phyloP scores from a whole-genome alignment of 2,797 vertebrate genomes.

The Aulostomus chinensis region DNA sequence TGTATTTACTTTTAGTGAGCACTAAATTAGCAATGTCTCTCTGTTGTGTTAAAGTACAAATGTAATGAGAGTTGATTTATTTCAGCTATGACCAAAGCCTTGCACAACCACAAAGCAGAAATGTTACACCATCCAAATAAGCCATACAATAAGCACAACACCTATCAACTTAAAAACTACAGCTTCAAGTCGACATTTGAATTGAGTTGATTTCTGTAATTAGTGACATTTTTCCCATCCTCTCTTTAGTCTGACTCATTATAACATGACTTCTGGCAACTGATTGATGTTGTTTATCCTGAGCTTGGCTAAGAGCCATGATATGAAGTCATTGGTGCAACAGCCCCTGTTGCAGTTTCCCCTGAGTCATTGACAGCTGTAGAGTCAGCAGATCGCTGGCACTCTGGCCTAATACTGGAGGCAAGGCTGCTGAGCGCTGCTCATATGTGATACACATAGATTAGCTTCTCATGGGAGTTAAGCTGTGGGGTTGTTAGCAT shows the following conservation, averaged over 20 bases:
- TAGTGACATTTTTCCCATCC: background rate
- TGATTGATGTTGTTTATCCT: slow-evolving; percentile 22
- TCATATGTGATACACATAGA: slow-evolving; percentile 2
- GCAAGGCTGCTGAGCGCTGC: slow-evolving; percentile 6
- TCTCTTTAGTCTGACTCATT: background rate
- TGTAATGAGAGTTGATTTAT: too few relatives aligned
- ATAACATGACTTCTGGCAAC: background rate
- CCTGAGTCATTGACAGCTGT: slow-evolving; percentile 44
- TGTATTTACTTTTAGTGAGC: too few relatives aligned
- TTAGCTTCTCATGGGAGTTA: slow-evolving; percentile 25
- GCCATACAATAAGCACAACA: slow-evolving; percentile 1
- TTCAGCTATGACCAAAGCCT: too few relatives aligned
- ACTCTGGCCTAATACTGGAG: slow-evolving; percentile 9
- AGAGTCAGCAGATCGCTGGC: slow-evolving; percentile 23
- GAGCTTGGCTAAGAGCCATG: slow-evolving; percentile 8
- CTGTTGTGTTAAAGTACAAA: too few relatives aligned
- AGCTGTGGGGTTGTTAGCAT: slow-evolving; percentile 22
- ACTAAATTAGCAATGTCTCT: too few relatives aligned
- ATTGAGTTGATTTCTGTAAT: slow-evolving; percentile 12
- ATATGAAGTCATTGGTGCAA: slow-evolving; percentile 47
- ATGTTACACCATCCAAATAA: too few relatives aligned
- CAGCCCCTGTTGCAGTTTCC: slow-evolving; percentile 30
- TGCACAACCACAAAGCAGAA: too few relatives aligned
- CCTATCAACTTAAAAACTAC: too few relatives aligned
- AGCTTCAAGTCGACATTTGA: background rate